Conservation (phyloP, 2,113 vertebrate genomes). For the Brienomyrus longianalis region DNA sequence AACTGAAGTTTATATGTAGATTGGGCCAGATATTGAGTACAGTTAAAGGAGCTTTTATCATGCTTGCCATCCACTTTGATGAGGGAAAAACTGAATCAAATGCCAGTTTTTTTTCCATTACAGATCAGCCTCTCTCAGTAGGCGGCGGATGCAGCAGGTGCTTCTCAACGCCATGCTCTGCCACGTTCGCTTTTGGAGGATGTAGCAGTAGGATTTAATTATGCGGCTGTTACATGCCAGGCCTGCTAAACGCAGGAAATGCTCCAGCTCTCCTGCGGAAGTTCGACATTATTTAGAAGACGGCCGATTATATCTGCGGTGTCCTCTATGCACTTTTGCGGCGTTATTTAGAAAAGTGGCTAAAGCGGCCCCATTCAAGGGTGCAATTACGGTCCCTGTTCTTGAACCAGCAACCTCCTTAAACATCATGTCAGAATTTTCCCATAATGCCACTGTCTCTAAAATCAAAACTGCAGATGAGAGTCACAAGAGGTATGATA, state of each 20-base stretch:
- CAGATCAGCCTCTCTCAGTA: neutral
- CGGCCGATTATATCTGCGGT: neutral
- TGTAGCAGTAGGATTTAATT: neutral
- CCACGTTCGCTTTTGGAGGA: neutral
- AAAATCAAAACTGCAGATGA: neutral
- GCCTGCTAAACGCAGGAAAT: neutral
- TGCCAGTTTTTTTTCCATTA: neutral
- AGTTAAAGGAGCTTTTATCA: constrained; percentile 3
- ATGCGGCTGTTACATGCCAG: neutral
- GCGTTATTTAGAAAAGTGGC: neutral
- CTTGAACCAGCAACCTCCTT: neutral
- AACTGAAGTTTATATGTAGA: neutral
- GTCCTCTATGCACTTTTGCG: neutral
- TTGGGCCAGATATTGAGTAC: neutral
- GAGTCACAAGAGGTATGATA: neutral
- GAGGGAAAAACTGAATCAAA: neutral
- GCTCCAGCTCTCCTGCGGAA: neutral
- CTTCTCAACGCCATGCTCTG: neutral
- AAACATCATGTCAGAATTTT: neutral
- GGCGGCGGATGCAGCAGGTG: neutral
- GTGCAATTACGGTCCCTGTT: neutral
- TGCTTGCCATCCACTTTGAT: neutral
- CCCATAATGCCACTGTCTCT: neutral
- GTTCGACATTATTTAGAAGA: neutral
- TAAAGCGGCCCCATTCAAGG: neutral